These are phyloP conservation scores for Daphoenositta chrysoptera DNA, from an alignment of 2,113 vertebrate genomes.

Conservation along the genomic window DNA sequence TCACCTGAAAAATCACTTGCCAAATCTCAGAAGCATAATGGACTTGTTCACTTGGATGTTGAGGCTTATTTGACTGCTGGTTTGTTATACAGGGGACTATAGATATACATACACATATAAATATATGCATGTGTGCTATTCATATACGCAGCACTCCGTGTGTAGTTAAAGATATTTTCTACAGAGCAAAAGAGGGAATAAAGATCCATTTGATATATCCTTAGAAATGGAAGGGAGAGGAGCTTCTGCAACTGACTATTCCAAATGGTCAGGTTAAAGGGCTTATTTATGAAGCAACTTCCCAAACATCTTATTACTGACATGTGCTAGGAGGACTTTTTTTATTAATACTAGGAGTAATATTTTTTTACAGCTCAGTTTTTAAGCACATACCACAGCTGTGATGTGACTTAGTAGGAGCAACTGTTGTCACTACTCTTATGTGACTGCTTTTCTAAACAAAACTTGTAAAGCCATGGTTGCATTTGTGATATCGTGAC, in stretches of 20 bases:
- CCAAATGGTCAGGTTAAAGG: background rate
- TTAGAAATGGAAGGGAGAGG: background rate
- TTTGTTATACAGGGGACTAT: background rate
- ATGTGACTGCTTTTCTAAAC: background rate
- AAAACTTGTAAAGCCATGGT: background rate
- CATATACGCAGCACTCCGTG: background rate
- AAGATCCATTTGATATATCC: background rate
- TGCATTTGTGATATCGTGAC: background rate
- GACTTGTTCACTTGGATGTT: background rate
- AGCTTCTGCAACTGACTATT: background rate
- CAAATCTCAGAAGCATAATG: background rate
- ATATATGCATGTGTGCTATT: background rate
- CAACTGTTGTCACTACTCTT: background rate
- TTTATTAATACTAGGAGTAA: background rate
- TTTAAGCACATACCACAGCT: background rate
- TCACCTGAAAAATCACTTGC: background rate
- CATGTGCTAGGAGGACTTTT: background rate
- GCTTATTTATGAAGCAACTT: background rate
- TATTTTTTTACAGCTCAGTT: background rate
- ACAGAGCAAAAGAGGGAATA: background rate
- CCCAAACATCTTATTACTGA: background rate
- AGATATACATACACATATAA: background rate
- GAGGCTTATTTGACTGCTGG: background rate
- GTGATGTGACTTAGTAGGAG: background rate
- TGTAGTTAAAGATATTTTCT: background rate